Evolutionary conservation across 2,797 vertebrate genomes (phyloP), one percentile per base, ranked within the genome.

Genomic region (Micromesistius poutassou): DNA sequence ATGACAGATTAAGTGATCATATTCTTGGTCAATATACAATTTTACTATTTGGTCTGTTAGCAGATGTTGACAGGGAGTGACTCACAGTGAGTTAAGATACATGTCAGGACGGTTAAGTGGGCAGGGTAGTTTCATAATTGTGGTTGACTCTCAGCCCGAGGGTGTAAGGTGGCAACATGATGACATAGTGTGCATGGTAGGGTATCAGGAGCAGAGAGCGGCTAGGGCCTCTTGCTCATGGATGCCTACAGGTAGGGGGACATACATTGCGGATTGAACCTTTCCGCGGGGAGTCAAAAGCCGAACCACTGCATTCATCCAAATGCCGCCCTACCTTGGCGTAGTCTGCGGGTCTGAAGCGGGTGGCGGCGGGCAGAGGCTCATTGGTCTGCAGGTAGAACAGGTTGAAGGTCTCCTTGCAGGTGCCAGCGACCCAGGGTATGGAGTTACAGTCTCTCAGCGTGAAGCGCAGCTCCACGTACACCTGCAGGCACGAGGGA

Each of bases 371-470:
- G 75, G 94, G 92, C 6, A 97, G 96, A 0, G 94, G 92, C 74
- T 97, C 96, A 2, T 98, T 95, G 0, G 96, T 94, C 90, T 99
- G 97, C 91, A 97, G 93, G 91, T 97, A 99, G 87, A 96, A 96
- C 33, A 99, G 95, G 88, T 99, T 99, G 93, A 99, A 99, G 1
- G 98, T 99, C 89, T 99, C 98, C 89, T 99, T 99, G 89, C 98
- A 99, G 81, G 97, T 98, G 4, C 97, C 97, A 36, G 97, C 92
- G 74, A 99, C 98, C 97, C 97, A 98, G 0, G 97, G 97, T 78
- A 99, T 99, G 86, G 97, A 99, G 93, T 98, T 99, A 91, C 98
- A 99, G 90, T 99, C 98, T 80, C 98, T 94, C 87, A 99, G 91
- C 0, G 98, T 99, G 90, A 99, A 99, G 75, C 97, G 98, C 90